Evolutionary conservation across 2,113 vertebrate genomes (phyloP).

Genomic region (Toxostoma redivivum): DNA sequence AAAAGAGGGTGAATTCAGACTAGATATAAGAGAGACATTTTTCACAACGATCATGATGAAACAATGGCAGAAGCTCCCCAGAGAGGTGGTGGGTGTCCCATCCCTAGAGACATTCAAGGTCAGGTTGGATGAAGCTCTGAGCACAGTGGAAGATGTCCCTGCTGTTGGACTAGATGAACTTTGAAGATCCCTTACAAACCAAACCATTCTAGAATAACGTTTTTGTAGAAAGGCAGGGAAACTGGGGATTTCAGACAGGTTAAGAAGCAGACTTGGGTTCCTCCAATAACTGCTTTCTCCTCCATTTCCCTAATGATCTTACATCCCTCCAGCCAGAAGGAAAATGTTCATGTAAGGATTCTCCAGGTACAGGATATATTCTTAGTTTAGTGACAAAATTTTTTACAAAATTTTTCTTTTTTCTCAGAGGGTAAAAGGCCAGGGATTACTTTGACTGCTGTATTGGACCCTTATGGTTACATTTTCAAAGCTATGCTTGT

Average conservation of each 20-base stretch:
- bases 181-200: not conserved
- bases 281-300: not conserved
- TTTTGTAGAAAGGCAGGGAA: not conserved
- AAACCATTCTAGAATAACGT: not conserved
- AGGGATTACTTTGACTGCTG: slow-evolving; percentile 36
- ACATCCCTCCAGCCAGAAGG: not conserved
- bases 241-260: not conserved
- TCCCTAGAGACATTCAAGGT: not conserved
- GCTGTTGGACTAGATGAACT: not conserved
- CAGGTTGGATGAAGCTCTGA: not conserved
- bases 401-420: slow-evolving; percentile 7
- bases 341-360: not conserved
- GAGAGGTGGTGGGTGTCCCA: not conserved
- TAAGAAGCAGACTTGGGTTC: not conserved
- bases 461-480: slow-evolving; percentile 33
- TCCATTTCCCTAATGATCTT: slow-evolving; percentile 10
- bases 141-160: not conserved
- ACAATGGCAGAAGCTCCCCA: not conserved
- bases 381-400: not conserved
- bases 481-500: slow-evolving; percentile 57
- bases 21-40: not conserved
- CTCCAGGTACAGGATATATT: not conserved
- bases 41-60: fast-evolving
- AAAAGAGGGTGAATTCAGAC: not conserved
- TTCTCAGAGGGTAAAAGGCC: slow-evolving; percentile 23